Evolutionary conservation across 1,140 invertebrate species (phyloP), one percentile per base, ranked within the genome.

Genomic region (Drosophila nigrodunni): DNA sequence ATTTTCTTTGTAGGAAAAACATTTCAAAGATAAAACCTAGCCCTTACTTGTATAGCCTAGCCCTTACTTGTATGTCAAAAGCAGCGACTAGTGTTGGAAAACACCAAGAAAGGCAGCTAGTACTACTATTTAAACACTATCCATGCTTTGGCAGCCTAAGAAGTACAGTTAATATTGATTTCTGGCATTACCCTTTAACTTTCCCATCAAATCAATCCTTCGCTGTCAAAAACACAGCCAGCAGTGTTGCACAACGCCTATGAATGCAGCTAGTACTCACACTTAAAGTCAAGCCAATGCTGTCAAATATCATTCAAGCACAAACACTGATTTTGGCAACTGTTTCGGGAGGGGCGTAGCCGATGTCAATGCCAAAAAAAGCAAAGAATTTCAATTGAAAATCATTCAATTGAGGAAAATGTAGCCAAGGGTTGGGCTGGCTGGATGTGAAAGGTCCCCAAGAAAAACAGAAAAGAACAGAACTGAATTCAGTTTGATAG

Each of bases 381-480:
- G 47, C 46, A 88, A 71, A 52, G 35, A 74, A 82, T 89, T 78
- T 85, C 85, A 85, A 89, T 89, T 81, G 68, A 90, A 81, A 90
- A 43, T 74, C 85, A 89, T 46, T 90, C 68, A 85, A 85, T 81
- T 79, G 85, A 54, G 67, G 60, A 50, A 75, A 70, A 74, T 58
- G 52, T 34, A 49, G 54, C 8, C 35, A 59, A 10, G 59, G 37
- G n/a, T 7, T 15, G 39, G 18, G 18, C 3, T 15, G 39, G 18
- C 6, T 15, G 39, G 10, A 30, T 13, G 7, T 21, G 21, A 59
- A 61, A 13, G 11, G 41, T 5, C 10, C 41, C 41, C 41, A 11
- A 43, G 13, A 43, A 43, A n/a, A 41, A 41, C 39, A 13, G 6
- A 41, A 30, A 13, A 55, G 3, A 88, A 89, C 83, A 88, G 85